These are phyloP conservation scores for Hypsibius dujardini DNA, from an alignment of 1,140 invertebrate species.

Conservation along the genomic window DNA sequence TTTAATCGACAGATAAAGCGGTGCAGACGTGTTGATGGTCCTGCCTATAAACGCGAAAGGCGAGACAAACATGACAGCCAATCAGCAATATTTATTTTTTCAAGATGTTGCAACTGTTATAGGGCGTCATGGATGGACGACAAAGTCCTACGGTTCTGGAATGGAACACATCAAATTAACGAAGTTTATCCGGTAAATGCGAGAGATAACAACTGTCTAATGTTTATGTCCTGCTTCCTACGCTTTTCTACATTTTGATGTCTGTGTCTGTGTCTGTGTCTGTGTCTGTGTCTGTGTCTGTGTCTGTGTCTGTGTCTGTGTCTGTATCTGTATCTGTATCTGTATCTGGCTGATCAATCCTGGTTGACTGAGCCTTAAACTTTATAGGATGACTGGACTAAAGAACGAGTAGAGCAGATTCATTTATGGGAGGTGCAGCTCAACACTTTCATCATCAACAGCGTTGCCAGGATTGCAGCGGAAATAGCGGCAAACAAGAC, in stretches of 20 bases:
- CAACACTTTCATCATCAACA: constrained; percentile 76
- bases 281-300: no score
- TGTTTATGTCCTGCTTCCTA: no score
- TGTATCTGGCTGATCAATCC: no score
- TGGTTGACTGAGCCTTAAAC: not conserved
- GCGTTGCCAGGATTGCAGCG: constrained; percentile 53
- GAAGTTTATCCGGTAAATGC: constrained; percentile 48
- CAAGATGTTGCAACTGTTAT: not conserved
- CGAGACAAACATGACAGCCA: no score
- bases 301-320: no score
- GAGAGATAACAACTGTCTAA: not conserved
- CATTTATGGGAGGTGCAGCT: not conserved
- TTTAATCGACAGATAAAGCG: no score
- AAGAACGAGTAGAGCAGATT: not conserved
- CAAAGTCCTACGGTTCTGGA: constrained; percentile 46
- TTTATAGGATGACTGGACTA: not conserved
- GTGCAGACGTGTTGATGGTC: no score
- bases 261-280: no score
- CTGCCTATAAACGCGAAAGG: no score
- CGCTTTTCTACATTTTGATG: no score
- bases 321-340: not conserved
- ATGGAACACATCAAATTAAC: constrained; percentile 76
- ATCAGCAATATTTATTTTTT: no score
- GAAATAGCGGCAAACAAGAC: constrained; percentile 53
- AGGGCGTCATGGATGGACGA: constrained; percentile 12